These are phyloP conservation scores for Prochilodus magdalenae DNA, from an alignment of 2,113 vertebrate species.

Conservation along the genomic window DNA sequence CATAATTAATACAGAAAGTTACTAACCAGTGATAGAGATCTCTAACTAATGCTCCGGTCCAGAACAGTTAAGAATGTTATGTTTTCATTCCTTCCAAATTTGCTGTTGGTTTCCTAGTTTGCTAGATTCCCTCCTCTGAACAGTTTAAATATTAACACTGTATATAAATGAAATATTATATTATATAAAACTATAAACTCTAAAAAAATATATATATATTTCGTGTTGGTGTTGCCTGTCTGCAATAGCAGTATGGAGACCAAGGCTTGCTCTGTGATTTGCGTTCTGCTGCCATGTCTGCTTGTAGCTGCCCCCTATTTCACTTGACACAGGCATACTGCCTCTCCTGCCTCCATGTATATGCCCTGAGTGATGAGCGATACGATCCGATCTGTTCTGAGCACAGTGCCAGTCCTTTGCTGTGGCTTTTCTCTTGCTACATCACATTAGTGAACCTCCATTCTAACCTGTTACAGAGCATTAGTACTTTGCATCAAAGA, in stretches of 20 bases:
- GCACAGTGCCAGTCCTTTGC: background rate
- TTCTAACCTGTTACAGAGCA: background rate
- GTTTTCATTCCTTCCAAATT: no score
- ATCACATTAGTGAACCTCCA: conserved; percentile 16
- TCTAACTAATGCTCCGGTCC: no score
- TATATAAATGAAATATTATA: no score
- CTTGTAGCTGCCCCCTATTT: conserved; percentile 20
- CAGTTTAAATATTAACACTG: no score
- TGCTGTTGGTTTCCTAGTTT: no score
- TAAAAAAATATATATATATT: no score
- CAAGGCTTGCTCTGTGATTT: conserved; percentile 42
- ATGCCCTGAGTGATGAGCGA: background rate
- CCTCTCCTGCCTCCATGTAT: background rate
- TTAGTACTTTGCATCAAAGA: background rate
- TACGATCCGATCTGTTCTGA: conserved; percentile 9
- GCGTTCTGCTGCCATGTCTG: background rate
- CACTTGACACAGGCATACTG: conserved; percentile 52
- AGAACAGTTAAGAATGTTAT: no score
- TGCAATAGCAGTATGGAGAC: conserved; percentile 45
- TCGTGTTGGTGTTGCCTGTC: background rate
- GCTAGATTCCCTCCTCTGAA: no score
- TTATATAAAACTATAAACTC: no score
- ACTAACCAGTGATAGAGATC: no score
- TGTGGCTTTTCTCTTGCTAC: background rate
- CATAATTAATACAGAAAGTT: no score